Percentiles rank a stretch among this genome's conserved stretches.
These are phyloP conservation scores for Busseola fusca DNA, from an alignment of 2,888 invertebrate genomes.

Conservation along the genomic window DNA sequence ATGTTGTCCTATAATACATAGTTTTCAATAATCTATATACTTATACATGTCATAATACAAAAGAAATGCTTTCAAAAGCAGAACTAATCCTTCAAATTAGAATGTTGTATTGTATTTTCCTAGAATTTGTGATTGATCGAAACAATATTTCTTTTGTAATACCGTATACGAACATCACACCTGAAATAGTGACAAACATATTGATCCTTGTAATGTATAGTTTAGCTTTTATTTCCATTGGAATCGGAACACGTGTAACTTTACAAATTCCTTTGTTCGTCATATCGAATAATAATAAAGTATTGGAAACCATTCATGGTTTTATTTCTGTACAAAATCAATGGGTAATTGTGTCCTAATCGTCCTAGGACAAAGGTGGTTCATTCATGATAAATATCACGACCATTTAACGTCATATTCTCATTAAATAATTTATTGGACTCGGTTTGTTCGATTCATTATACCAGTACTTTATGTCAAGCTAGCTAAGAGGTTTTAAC, in stretches of 20 bases:
- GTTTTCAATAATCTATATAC: background rate
- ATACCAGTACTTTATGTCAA: background rate
- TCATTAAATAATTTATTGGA: background rate
- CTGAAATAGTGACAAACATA: background rate
- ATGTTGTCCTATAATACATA: no score
- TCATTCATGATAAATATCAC: conserved; percentile 24
- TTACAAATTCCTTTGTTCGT: conserved; percentile 7
- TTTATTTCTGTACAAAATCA: conserved; percentile 42
- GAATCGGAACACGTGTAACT: background rate
- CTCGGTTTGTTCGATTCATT: background rate
- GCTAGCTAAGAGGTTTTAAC: background rate
- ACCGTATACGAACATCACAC: background rate
- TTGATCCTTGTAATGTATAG: background rate
- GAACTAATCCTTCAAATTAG: no score
- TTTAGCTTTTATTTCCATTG: conserved; percentile 7
- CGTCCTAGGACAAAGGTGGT: conserved; percentile 10
- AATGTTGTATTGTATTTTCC: background rate
- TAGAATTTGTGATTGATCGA: conserved; percentile 5
- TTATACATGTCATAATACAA: background rate
- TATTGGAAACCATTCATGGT: conserved; percentile 1
- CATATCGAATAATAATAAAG: background rate
- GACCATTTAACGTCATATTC: conserved; percentile 9
- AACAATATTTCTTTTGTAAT: background rate
- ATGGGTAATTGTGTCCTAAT: conserved; percentile 22
- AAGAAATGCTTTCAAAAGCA: conserved; percentile 1